phyloP scores from a whole-genome alignment of 2,113 vertebrate species.

The Aptenodytes forsteri region DNA sequence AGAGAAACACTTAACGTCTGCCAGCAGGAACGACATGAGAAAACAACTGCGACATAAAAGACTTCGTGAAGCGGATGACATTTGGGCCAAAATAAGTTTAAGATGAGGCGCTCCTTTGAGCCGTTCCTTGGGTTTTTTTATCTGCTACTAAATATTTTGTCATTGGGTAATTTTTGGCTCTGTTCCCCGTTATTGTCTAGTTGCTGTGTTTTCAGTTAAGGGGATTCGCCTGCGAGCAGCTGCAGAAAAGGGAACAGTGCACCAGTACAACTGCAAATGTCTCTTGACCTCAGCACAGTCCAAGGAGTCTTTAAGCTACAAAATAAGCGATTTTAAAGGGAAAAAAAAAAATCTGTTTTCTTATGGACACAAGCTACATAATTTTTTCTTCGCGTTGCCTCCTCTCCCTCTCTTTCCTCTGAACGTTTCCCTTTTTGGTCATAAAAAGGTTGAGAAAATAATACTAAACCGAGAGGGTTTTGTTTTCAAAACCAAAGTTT shows the following conservation, averaged over 20 bases:
- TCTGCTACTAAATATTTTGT: constrained; percentile 45
- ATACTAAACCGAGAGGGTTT: fast-evolving
- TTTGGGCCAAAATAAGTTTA: constrained; percentile 84
- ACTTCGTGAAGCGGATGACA: constrained; percentile 70
- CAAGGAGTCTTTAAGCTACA: neutral
- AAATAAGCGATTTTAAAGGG: neutral
- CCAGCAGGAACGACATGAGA: neutral
- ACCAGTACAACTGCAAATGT: neutral
- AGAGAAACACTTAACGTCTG: neutral
- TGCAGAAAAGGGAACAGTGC: neutral
- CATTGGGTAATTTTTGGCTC: constrained; percentile 26
- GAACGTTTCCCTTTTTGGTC: neutral
- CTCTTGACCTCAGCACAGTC: neutral
- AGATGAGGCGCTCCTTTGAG: constrained; percentile 80
- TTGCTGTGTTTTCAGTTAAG: constrained; percentile 61
- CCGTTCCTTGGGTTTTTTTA: constrained; percentile 61
- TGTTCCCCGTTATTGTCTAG: constrained; percentile 53
- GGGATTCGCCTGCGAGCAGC: constrained; percentile 14
- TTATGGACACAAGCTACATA: neutral
- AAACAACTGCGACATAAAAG: constrained; percentile 29
- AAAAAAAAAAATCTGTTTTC: neutral
- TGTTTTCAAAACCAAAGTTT: neutral
- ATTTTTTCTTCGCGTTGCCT: neutral
- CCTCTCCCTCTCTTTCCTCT: neutral
- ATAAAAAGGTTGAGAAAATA: neutral